phyloP scores from a whole-genome alignment of 2,113 vertebrate species.

The Eretmochelys imbricata region DNA sequence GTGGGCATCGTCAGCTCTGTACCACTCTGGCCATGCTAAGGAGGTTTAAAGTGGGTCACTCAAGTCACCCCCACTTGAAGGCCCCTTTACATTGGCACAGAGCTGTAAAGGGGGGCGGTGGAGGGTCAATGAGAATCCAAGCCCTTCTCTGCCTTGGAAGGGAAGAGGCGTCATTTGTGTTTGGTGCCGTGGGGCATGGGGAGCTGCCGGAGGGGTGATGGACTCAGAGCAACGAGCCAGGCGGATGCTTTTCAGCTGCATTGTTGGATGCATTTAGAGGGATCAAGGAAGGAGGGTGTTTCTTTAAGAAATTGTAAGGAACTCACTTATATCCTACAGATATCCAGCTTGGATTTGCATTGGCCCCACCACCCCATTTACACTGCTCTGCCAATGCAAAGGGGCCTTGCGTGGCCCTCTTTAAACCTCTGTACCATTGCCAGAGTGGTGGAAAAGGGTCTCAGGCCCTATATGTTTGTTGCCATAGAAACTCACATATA shows the following conservation, averaged over 20 bases:
- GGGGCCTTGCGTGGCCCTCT: background rate
- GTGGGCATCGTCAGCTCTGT: background rate
- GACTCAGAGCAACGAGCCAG: background rate
- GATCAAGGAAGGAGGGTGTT: background rate
- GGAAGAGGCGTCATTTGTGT: background rate
- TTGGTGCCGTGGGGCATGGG: background rate
- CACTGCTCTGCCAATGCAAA: background rate
- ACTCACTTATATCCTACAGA: background rate
- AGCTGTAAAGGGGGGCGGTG: fast-evolving
- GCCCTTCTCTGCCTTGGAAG: background rate
- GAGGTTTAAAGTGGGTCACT: background rate
- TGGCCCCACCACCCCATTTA: background rate
- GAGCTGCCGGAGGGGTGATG: background rate
- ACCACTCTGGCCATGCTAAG: background rate
- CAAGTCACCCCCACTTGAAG: fast-evolving
- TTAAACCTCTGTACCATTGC: background rate
- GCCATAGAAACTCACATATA: conserved; percentile 18
- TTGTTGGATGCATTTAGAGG: background rate
- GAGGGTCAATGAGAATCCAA: background rate
- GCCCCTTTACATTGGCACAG: background rate
- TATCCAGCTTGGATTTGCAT: background rate
- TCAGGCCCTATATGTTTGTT: conserved; percentile 4
- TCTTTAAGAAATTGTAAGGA: background rate
- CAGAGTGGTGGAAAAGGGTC: background rate
- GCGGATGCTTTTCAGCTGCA: background rate